phyloP scores from a whole-genome alignment of 1,140 invertebrate genomes.

The Sitodiplosis mosellana region DNA sequence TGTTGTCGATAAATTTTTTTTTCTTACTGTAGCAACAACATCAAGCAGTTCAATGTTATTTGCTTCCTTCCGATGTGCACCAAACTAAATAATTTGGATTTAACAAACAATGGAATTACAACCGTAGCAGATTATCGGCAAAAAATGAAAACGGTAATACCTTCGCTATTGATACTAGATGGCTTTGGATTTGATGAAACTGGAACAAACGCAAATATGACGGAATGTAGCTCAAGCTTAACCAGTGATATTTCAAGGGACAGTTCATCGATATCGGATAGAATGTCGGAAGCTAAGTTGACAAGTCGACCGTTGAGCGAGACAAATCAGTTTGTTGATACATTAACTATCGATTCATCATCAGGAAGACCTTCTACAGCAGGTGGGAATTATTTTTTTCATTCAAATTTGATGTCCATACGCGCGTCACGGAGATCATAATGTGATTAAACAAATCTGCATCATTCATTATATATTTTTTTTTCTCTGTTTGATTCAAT shows the following conservation, averaged over 20 bases:
- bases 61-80: conserved; percentile 26
- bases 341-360: background rate
- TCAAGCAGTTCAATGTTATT: conserved; percentile 23
- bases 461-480: too few relatives aligned
- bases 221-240: too few relatives aligned
- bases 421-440: too few relatives aligned
- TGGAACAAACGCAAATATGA: background rate
- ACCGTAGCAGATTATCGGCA: conserved; percentile 18
- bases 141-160: conserved; percentile 21
- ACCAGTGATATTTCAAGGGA: background rate
- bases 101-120: conserved; percentile 26
- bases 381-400: too few relatives aligned
- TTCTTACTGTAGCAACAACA: conserved; percentile 16
- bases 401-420: too few relatives aligned
- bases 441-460: too few relatives aligned
- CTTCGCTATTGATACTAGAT: conserved; percentile 25
- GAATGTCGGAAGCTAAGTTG: background rate
- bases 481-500: background rate
- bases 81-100: conserved; percentile 22
- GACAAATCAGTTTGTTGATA: background rate
- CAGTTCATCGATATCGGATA: background rate
- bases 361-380: too few relatives aligned
- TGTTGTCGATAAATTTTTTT: background rate
- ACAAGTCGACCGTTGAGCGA: background rate
- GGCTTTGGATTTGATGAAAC: conserved; percentile 11